phyloP scores from a whole-genome alignment of 1,140 invertebrate genomes.

The Lanistes nyassanus region DNA sequence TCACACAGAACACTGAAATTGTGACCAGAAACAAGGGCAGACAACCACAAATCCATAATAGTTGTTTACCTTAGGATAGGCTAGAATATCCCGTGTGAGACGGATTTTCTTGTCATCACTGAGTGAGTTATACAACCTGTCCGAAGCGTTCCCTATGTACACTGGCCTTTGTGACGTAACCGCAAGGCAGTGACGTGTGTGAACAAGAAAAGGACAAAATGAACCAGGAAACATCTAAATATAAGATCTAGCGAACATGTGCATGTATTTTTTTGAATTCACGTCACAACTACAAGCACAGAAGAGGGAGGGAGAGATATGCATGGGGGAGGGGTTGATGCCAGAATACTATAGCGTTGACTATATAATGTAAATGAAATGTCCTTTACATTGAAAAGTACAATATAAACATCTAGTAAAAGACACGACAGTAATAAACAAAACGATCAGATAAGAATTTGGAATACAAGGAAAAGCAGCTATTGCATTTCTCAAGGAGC shows the following conservation, averaged over 20 bases:
- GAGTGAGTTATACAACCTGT: constrained; percentile 63
- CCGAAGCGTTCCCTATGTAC: constrained; percentile 40
- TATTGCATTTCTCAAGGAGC: too few relatives aligned
- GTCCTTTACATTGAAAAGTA: too few relatives aligned
- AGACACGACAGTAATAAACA: neutral
- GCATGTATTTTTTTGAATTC: neutral
- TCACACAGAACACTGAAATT: constrained; percentile 4
- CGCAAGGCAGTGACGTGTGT: constrained; percentile 31
- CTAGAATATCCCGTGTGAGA: constrained; percentile 61
- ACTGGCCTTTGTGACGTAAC: constrained; percentile 41
- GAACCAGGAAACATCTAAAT: constrained; percentile 28
- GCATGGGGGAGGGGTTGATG: too few relatives aligned
- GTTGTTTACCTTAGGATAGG: constrained; percentile 64
- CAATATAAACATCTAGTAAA: too few relatives aligned
- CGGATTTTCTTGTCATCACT: constrained; percentile 64
- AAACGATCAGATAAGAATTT: neutral
- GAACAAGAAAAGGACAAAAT: constrained; percentile 37
- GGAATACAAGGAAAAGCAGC: neutral
- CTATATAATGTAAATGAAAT: too few relatives aligned
- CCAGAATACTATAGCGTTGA: too few relatives aligned
- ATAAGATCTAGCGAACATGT: neutral
- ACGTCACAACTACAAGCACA: neutral
- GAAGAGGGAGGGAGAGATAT: neutral
- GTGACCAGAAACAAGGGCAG: constrained; percentile 2
- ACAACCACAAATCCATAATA: constrained; percentile 4